Conservation (phyloP, 2,113 vertebrate genomes). For the Menidia beryllina region DNA sequence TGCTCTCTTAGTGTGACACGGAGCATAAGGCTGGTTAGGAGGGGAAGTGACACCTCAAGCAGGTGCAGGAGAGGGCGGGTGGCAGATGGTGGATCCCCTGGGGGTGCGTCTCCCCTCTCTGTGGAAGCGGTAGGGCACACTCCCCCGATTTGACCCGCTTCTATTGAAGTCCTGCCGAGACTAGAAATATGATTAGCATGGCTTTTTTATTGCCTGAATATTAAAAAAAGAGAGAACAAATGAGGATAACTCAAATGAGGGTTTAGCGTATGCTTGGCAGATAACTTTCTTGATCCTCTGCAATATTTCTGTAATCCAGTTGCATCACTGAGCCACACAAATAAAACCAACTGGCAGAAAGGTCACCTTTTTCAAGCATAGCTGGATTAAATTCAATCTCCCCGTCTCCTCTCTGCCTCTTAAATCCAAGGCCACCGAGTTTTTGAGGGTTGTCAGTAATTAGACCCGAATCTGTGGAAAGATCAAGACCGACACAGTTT, state of each 20-base stretch:
- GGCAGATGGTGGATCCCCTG: slow-evolving; percentile 66
- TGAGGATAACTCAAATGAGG: slow-evolving; percentile 38
- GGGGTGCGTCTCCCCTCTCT: slow-evolving; percentile 24
- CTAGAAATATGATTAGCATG: slow-evolving; percentile 39
- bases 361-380: slow-evolving; percentile 63
- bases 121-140: neutral
- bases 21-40: slow-evolving; percentile 50
- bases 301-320: slow-evolving; percentile 72
- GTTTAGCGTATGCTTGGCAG: slow-evolving; percentile 42
- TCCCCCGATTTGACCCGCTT: slow-evolving; percentile 51
- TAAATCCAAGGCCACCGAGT: slow-evolving; percentile 66
- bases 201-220: slow-evolving; percentile 21
- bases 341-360: slow-evolving; percentile 67
- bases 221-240: slow-evolving; percentile 29
- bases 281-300: slow-evolving; percentile 56
- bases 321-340: slow-evolving; percentile 63
- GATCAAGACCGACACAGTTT: slow-evolving; percentile 37
- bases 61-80: slow-evolving; percentile 47
- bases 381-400: slow-evolving; percentile 75
- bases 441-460: slow-evolving; percentile 65
- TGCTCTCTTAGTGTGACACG: slow-evolving; percentile 57
- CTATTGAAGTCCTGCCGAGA: slow-evolving; percentile 43
- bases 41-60: slow-evolving; percentile 54
- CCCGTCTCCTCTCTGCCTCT: slow-evolving; percentile 64
- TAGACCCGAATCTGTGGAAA: slow-evolving; percentile 48